A percentile compares a stretch with the other conserved stretches of the same genome.
Conservation (phyloP, 2,797 vertebrate genomes). For the Danio jaintianensis region DNA sequence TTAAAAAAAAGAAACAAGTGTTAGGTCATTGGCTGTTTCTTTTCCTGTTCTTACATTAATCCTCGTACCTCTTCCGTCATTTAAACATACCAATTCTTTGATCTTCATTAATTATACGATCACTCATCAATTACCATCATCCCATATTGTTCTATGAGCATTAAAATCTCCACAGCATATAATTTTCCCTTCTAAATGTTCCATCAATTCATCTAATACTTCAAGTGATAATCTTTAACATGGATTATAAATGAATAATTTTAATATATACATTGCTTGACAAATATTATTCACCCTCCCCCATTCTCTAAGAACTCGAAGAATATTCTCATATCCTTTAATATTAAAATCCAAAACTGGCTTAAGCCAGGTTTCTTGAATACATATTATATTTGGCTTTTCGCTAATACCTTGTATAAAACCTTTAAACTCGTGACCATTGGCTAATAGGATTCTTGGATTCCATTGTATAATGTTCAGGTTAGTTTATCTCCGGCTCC, state of each 20-base stretch:
- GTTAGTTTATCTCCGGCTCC: background rate
- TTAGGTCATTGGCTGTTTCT: background rate
- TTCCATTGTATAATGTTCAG: constrained; percentile 9
- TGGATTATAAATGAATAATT: too few relatives aligned
- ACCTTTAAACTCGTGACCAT: constrained; percentile 24
- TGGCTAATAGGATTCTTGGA: constrained; percentile 28
- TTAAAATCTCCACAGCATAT: constrained; percentile 13
- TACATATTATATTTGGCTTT: background rate
- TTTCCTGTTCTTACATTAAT: background rate
- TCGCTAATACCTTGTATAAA: background rate
- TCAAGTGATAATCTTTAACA: too few relatives aligned
- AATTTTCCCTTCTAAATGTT: too few relatives aligned
- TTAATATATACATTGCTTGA: too few relatives aligned
- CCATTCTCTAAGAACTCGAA: too few relatives aligned
- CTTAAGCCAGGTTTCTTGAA: background rate
- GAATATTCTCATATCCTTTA: background rate
- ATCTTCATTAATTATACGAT: background rate
- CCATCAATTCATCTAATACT: too few relatives aligned
- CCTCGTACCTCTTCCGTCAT: background rate
- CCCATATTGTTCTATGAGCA: background rate
- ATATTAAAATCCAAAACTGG: background rate
- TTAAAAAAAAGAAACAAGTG: background rate
- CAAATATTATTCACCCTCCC: background rate
- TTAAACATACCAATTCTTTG: background rate
- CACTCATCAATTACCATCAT: background rate